Conservation (phyloP, 2,113 vertebrate species). For the Dissostichus mawsoni region DNA sequence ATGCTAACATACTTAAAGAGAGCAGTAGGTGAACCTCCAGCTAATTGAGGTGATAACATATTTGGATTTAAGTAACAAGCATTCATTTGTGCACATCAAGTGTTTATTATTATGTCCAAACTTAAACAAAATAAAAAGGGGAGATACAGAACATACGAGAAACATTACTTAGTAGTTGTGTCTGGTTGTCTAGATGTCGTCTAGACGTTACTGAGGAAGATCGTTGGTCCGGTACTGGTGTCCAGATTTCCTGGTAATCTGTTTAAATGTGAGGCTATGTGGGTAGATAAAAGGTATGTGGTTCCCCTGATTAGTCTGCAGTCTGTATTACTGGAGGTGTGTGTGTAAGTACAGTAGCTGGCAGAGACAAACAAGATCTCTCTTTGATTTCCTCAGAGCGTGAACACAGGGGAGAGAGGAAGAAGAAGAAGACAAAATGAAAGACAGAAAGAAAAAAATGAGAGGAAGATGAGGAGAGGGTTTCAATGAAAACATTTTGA, state of each 20-base stretch:
- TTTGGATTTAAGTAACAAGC: neutral
- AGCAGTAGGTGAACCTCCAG: neutral
- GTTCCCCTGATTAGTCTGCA: conserved; percentile 75
- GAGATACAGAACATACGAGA: neutral
- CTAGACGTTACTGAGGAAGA: conserved; percentile 62
- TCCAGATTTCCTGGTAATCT: conserved; percentile 78
- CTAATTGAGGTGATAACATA: neutral
- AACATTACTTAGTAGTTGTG: neutral
- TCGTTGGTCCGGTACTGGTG: conserved; percentile 63
- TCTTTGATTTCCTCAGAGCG: conserved; percentile 66
- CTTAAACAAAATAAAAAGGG: conserved; percentile 6
- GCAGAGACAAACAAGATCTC: conserved; percentile 62
- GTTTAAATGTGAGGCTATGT: conserved; percentile 77
- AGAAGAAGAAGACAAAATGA: conserved; percentile 31
- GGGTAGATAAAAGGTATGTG: conserved; percentile 81
- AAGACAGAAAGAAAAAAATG: conserved; percentile 29
- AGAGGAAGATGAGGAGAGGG: conserved; percentile 22
- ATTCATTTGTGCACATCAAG: neutral
- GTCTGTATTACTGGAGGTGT: conserved; percentile 62
- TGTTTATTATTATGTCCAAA: neutral
- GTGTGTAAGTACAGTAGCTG: conserved; percentile 61
- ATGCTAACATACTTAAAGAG: neutral
- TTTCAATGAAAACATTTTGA: conserved; percentile 45
- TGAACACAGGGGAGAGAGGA: conserved; percentile 28
- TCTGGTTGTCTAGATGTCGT: conserved; percentile 62